These are phyloP conservation scores for Sceloporus undulatus DNA, from an alignment of 2,113 vertebrate species.

Conservation along the genomic window DNA sequence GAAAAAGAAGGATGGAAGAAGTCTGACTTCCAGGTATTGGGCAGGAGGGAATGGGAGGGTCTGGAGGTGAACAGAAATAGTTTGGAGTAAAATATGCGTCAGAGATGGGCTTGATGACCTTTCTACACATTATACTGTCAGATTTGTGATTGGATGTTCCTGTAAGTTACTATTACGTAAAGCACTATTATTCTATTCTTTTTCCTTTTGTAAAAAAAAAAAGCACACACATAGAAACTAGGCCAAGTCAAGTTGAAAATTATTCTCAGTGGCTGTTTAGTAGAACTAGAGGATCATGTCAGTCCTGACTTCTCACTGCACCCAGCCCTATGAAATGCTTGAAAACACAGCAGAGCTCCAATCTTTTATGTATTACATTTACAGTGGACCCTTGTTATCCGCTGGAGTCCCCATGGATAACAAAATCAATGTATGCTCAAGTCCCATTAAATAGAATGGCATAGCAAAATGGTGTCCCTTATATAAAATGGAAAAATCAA, in stretches of 20 bases:
- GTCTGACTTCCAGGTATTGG: constrained; percentile 90
- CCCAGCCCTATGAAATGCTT: not conserved
- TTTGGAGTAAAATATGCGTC: not conserved
- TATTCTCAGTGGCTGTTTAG: not conserved
- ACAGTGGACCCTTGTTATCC: too few species aligned
- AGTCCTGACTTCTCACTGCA: not conserved
- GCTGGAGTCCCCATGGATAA: too few species aligned
- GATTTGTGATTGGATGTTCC: not conserved
- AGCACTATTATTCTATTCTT: not conserved
- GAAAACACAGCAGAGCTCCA: not conserved
- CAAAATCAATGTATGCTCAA: too few species aligned
- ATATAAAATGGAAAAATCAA: too few species aligned
- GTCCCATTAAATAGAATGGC: too few species aligned
- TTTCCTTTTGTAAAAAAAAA: too few species aligned
- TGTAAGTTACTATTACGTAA: not conserved
- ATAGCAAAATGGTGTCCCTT: too few species aligned
- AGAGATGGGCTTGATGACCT: not conserved
- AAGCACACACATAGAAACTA: not conserved
- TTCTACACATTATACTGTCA: not conserved
- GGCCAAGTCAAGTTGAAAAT: not conserved
- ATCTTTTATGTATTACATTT: too few species aligned
- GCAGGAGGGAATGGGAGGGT: not conserved
- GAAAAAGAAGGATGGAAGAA: constrained; percentile 99
- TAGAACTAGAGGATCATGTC: not conserved
- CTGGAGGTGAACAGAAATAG: not conserved